These are phyloP conservation scores for Synergus gifuensis DNA, from an alignment of 2,888 invertebrate genomes.

Conservation along the genomic window DNA sequence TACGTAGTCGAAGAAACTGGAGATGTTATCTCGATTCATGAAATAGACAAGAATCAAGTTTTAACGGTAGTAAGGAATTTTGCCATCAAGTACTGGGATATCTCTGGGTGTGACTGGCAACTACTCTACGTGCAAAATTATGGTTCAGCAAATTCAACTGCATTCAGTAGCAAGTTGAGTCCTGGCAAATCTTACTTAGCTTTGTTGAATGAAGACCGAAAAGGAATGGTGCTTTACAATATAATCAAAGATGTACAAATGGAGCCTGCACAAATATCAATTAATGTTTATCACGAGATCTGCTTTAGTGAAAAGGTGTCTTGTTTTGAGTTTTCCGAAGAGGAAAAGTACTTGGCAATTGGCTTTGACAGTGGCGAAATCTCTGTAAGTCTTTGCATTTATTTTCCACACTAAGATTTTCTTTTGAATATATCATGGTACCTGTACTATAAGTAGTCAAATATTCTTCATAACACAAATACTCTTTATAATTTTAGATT, in stretches of 20 bases:
- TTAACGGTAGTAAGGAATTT: conserved; percentile 64
- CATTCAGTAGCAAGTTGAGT: conserved; percentile 65
- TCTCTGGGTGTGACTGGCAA: conserved; percentile 55
- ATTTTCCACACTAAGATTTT: neutral
- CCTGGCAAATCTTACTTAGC: conserved; percentile 61
- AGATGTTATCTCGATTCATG: conserved; percentile 63
- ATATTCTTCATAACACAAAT: too few relatives aligned
- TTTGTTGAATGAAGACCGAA: conserved; percentile 59
- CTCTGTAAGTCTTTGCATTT: conserved; percentile 78
- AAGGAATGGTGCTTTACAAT: conserved; percentile 59
- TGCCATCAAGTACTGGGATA: conserved; percentile 64
- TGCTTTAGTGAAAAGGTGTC: conserved; percentile 52
- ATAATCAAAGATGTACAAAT: conserved; percentile 52
- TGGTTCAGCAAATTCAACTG: conserved; percentile 47
- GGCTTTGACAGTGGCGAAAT: conserved; percentile 83
- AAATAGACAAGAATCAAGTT: conserved; percentile 59
- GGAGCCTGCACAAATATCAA: conserved; percentile 42
- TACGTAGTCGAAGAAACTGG: conserved; percentile 61
- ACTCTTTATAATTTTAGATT: conserved; percentile 60
- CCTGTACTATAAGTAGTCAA: too few relatives aligned
- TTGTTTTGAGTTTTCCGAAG: conserved; percentile 77
- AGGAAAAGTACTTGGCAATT: conserved; percentile 82
- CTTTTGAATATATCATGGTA: neutral
- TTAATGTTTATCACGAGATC: conserved; percentile 48
- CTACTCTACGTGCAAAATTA: conserved; percentile 45